Percentiles rank a stretch among this genome's conserved stretches.
Evolutionary conservation across 2,888 invertebrate species (phyloP).

Genomic region (Ichneumoninae sp.): DNA sequence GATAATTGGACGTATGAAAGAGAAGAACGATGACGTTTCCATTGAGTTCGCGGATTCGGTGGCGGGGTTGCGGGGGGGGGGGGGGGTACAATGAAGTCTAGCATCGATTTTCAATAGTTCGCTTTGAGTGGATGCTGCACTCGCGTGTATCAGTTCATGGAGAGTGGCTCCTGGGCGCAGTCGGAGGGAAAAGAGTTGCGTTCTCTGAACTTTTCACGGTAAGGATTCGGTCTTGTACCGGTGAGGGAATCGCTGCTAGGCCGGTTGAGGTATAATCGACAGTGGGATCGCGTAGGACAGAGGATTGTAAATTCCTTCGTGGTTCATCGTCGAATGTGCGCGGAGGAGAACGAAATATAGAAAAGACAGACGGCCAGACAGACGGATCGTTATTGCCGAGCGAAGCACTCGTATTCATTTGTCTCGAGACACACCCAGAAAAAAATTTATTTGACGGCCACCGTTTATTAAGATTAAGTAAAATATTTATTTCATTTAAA

Average conservation of each 20-base stretch:
- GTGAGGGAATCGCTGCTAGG: not conserved
- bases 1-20: conserved; percentile 76
- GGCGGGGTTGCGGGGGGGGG: not conserved
- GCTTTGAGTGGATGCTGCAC: conserved; percentile 72
- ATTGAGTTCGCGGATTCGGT: conserved; percentile 24
- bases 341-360: not conserved
- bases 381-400: not conserved
- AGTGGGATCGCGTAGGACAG: conserved; percentile 6
- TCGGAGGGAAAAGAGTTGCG: conserved; percentile 66
- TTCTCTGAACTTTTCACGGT: conserved; percentile 47
- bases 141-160: conserved; percentile 56
- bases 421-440: not conserved
- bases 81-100: conserved; percentile 73
- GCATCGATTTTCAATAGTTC: conserved; percentile 80
- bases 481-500: too few species aligned
- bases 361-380: not conserved
- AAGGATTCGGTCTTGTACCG: conserved; percentile 26
- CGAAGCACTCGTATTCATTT: not conserved
- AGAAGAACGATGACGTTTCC: conserved; percentile 46
- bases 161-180: conserved; percentile 36
- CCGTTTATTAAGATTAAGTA: too few species aligned
- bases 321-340: not conserved
- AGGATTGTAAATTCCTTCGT: not conserved
- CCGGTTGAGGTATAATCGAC: conserved; percentile 12
- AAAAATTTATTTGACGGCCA: too few species aligned